A percentile compares a stretch with the other conserved stretches of the same genome.
Conservation (phyloP, 2,888 invertebrate species). For the Dilophus febrilis region DNA sequence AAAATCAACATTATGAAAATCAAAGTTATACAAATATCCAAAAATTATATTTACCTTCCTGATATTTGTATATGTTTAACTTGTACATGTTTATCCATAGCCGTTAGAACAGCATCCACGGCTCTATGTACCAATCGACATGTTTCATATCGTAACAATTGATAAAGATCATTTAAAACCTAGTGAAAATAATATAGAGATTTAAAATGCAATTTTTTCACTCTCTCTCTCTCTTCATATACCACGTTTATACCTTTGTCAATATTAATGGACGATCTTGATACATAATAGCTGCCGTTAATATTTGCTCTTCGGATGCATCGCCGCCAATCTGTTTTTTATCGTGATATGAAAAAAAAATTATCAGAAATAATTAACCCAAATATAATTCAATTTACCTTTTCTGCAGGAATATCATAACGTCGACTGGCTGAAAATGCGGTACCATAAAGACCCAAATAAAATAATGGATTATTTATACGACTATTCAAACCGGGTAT, state of each 20-base stretch:
- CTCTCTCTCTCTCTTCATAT: no score
- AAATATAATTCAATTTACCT: not conserved
- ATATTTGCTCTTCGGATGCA: slow-evolving; percentile 76
- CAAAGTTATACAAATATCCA: not conserved
- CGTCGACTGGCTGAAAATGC: slow-evolving; percentile 77
- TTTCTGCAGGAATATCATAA: slow-evolving; percentile 71
- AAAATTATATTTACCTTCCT: slow-evolving; percentile 43
- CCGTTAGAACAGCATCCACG: slow-evolving; percentile 64
- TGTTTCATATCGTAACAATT: slow-evolving; percentile 67
- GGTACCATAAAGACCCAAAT: slow-evolving; percentile 83
- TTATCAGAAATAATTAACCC: not conserved
- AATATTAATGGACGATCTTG: slow-evolving; percentile 71
- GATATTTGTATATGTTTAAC: slow-evolving; percentile 88
- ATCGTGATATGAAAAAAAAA: slow-evolving; percentile 11
- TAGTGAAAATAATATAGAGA: slow-evolving; percentile 26
- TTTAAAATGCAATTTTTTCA: not conserved
- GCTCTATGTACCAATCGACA: slow-evolving; percentile 59
- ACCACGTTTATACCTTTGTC: slow-evolving; percentile 28
- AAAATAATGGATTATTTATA: slow-evolving; percentile 62
- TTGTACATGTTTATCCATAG: slow-evolving; percentile 73
- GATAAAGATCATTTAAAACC: slow-evolving; percentile 82
- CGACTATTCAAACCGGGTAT: slow-evolving; percentile 74
- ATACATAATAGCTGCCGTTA: slow-evolving; percentile 69
- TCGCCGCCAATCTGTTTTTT: slow-evolving; percentile 65
- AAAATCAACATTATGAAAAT: slow-evolving; percentile 1